phyloP scores from a whole-genome alignment of 2,113 vertebrate genomes.

The Psammodynastes pulverulentus region DNA sequence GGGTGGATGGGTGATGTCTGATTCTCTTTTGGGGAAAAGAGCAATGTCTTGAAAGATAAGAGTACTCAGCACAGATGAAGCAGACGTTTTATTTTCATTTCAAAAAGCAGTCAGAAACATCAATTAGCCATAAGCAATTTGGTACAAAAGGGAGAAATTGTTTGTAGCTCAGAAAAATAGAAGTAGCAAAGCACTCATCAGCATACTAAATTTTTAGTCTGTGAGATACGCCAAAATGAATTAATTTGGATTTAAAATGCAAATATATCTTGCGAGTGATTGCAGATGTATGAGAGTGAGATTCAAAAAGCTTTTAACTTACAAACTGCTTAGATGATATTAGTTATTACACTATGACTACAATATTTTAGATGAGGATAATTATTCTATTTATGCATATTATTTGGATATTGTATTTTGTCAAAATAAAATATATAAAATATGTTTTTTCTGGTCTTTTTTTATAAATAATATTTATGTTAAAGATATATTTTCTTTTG shows the following conservation, averaged over 20 bases:
- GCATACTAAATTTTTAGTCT: slow-evolving; percentile 90
- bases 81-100: slow-evolving; percentile 88
- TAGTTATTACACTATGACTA: slow-evolving; percentile 72
- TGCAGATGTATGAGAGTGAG: slow-evolving; percentile 87
- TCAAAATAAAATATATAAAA: slow-evolving; percentile 67
- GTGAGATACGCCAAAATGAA: slow-evolving; percentile 98
- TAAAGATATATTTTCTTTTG: slow-evolving; percentile 86
- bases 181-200: slow-evolving; percentile 86
- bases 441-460: slow-evolving; percentile 66
- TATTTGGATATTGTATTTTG: slow-evolving; percentile 69
- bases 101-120: slow-evolving; percentile 88
- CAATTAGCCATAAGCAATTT: slow-evolving; percentile 91
- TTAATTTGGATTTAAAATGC: slow-evolving; percentile 99
- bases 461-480: slow-evolving; percentile 84
- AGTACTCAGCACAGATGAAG: slow-evolving; percentile 79
- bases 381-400: slow-evolving; percentile 78
- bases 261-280: slow-evolving; percentile 93
- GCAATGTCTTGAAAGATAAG: slow-evolving; percentile 82
- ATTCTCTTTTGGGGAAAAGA: slow-evolving; percentile 81
- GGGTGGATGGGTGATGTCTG: slow-evolving; percentile 58
- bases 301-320: slow-evolving; percentile 80
- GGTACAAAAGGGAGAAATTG: slow-evolving; percentile 84
- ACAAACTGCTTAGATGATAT: slow-evolving; percentile 83
- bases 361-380: slow-evolving; percentile 73
- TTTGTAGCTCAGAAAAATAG: slow-evolving; percentile 85